Base-by-base conservation (phyloP, 2,888 invertebrate genomes). In the Andrena bucephala region DNA sequence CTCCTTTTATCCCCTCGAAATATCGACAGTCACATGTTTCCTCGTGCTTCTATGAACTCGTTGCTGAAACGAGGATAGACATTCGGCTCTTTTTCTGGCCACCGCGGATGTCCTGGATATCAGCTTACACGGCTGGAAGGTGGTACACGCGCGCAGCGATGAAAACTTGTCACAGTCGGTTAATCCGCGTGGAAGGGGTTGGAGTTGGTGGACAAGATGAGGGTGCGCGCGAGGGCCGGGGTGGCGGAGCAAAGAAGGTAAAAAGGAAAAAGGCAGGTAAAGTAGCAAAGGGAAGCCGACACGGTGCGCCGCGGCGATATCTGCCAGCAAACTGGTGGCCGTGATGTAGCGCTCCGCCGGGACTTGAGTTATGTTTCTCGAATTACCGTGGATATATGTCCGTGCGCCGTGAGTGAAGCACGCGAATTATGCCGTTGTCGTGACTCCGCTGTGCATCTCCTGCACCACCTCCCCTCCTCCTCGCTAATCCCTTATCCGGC, bases 351-450 rank as follows among this genome's bases (percentile, higher is more conserved):
- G 78, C 77, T 87, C 79, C 84, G 66, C 79, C 50, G 84, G 69
- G 87, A 86, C 89, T 87, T 86, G 89, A 89, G 81, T 89, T 87
- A 89, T 87, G 84, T 89, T 89, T 85, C 84, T 88, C 81, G 80
- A 85, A 89, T 90, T 86, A 87, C 75, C 69, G 73, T 84, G 84
- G 80, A 82, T 86, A 65, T 86, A 86, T 84, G 79, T 76, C 65
- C 75, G 62, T 74, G 79, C 71, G 70, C 74, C 66, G 79, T 74
- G 80, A 84, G 79, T 79, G 83, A 85, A 79, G 75, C 75, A 84
- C 77, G 79, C 72, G 83, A 67, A 81, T 85, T 85, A 85, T 82
- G 82, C 77, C 80, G 76, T 80, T 81, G 71, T 77, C 75, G 71
- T 33, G 81, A 83, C 75, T 63, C 70, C 74, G 10, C 66, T 24